Evolutionary conservation across 2,113 vertebrate species (phyloP).

Genomic region (Cyphomyrus plagiostoma): DNA sequence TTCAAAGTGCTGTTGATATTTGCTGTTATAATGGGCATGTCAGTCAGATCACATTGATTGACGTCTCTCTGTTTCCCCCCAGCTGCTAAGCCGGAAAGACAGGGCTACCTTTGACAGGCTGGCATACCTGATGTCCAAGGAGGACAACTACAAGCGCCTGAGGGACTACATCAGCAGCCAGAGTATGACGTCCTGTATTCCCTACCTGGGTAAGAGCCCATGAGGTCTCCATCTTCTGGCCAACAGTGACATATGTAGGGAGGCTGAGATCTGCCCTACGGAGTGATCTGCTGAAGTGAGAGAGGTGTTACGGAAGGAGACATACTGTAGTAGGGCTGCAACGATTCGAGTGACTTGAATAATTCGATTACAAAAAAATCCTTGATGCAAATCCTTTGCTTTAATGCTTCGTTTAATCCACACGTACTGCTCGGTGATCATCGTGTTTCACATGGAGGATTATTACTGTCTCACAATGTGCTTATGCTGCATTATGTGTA

Average conservation of each 20-base stretch:
- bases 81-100: conserved; percentile 95
- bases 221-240: background rate
- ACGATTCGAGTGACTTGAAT: no score
- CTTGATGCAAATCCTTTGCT: no score
- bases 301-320: background rate
- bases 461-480: no score
- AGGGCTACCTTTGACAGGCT: conserved; percentile 92
- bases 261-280: background rate
- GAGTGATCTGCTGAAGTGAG: background rate
- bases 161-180: conserved; percentile 93
- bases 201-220: conserved; percentile 82
- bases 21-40: background rate
- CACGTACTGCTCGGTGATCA: no score
- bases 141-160: conserved; percentile 97
- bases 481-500: no score
- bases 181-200: conserved; percentile 98
- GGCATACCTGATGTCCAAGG: conserved; percentile 97
- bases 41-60: background rate
- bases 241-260: background rate
- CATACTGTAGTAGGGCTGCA: background rate
- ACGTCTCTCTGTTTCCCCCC: background rate
- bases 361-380: no score
- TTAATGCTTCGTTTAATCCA: no score
- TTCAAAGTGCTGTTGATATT: background rate
- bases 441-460: no score